These are phyloP conservation scores for Eupithecia tripunctaria DNA, from an alignment of 2,888 invertebrate species.

Conservation along the genomic window DNA sequence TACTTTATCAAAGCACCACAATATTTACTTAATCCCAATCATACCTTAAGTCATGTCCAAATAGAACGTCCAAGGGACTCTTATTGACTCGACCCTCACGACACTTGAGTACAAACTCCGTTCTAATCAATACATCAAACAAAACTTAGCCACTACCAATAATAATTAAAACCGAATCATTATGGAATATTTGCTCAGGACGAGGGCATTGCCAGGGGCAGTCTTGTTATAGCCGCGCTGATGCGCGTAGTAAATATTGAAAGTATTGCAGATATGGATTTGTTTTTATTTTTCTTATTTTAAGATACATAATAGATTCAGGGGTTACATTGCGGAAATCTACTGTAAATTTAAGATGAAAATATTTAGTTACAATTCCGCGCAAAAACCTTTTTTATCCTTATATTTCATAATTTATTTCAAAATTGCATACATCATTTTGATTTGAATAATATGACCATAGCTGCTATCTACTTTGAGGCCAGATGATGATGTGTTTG, in stretches of 20 bases:
- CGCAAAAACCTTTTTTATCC: too few species aligned
- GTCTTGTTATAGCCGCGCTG: constrained; percentile 39
- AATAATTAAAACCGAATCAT: constrained; percentile 84
- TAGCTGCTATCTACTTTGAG: neutral
- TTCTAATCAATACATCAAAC: constrained; percentile 85
- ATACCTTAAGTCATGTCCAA: constrained; percentile 30
- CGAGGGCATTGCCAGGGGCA: constrained; percentile 73
- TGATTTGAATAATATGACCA: neutral
- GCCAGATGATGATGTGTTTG: neutral
- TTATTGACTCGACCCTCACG: constrained; percentile 68
- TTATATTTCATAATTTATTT: too few species aligned
- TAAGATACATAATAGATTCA: too few species aligned
- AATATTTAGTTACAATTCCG: too few species aligned
- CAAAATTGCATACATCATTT: neutral
- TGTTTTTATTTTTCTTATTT: too few species aligned
- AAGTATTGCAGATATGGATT: constrained; percentile 4
- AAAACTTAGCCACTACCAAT: constrained; percentile 80
- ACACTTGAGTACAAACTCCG: constrained; percentile 79
- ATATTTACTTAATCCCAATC: constrained; percentile 29
- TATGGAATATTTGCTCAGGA: constrained; percentile 83
- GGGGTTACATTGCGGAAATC: too few species aligned
- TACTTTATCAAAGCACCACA: constrained; percentile 20
- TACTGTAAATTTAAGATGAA: too few species aligned
- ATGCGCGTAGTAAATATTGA: constrained; percentile 13
- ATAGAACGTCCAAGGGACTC: constrained; percentile 21